Base-by-base conservation (phyloP, 2,797 vertebrate genomes). In the Nyctalus aviator region DNA sequence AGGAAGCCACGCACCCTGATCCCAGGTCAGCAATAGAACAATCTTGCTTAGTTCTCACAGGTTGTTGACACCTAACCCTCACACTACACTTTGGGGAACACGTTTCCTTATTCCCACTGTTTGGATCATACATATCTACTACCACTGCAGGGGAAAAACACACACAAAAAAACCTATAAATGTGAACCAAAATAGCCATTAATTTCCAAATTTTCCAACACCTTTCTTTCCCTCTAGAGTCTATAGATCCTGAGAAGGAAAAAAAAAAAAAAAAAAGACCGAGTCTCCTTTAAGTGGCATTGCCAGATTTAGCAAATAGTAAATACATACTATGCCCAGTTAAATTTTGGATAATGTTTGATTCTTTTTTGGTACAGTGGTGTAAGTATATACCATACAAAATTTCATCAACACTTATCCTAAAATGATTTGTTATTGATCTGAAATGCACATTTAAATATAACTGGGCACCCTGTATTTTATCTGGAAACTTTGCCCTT, bases 361-460 rank as follows among this genome's bases (percentile, higher is more conserved):
- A 41, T 53, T 68, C 64, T 62, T 68, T 71, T 30, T 83, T 76
- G 75, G 35, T n/a, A 4, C 62, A 64, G 62, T 17, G 14, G 62
- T 81, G 6, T 71, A 23, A 66, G 10, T 62, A 66, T 46, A 77
- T 57, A 32, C 62, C 20, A 76, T 6, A 2, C 2, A 84, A 30
- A 88, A 91, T 76, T 68, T 88, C 91, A 6, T 21, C 88, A 76
- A 82, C 88, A 68, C 21, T 77, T 87, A 35, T n/a, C 71, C 12
- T 44, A 77, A 88, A 76, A 32, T 23, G 17, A 81, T 27, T 68
- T 94, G 10, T 25, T 86, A 88, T 41, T 68, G 14, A 79, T 44
- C 17, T 84, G 30, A 62, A 64, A 85, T 41, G 55, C 30, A 77
- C 83, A 86, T 77, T 72, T 35, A 68, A 75, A 50, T 84, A 55